These are phyloP conservation scores for Aromia moschata DNA, from an alignment of 2,888 invertebrate species.

Conservation along the genomic window DNA sequence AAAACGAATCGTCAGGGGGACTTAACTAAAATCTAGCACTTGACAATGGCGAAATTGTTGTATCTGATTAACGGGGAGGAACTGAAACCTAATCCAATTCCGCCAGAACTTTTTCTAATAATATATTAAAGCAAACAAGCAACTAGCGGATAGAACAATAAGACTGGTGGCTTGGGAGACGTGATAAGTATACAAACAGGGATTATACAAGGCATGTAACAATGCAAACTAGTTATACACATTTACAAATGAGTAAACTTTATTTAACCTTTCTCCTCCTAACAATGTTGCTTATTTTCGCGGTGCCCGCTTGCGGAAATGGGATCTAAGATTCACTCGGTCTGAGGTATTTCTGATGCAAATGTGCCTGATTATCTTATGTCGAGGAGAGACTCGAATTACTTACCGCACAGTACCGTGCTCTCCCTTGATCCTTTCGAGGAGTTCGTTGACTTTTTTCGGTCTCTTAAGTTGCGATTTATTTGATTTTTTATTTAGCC, in stretches of 20 bases:
- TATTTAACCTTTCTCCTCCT: conserved; percentile 55
- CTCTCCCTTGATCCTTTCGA: conserved; percentile 12
- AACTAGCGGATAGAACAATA: conserved; percentile 38
- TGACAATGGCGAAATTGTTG: conserved; percentile 31
- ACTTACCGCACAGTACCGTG: conserved; percentile 39
- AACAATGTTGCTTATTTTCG: conserved; percentile 53
- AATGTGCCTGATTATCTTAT: conserved; percentile 55
- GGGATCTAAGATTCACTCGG: conserved; percentile 50
- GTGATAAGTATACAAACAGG: conserved; percentile 45
- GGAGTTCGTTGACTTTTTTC: conserved; percentile 20
- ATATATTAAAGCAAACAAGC: conserved; percentile 42
- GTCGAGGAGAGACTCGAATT: conserved; percentile 47
- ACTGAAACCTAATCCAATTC: conserved; percentile 35
- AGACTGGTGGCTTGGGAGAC: conserved; percentile 39
- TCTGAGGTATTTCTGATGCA: conserved; percentile 60
- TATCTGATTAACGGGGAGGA: conserved; percentile 33
- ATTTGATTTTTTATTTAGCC: conserved; percentile 18
- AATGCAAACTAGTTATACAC: conserved; percentile 53
- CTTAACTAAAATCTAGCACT: conserved; percentile 21
- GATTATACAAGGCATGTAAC: conserved; percentile 49
- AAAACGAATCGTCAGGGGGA: conserved; percentile 23
- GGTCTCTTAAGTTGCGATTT: conserved; percentile 18
- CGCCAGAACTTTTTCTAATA: conserved; percentile 37
- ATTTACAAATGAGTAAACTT: conserved; percentile 60
- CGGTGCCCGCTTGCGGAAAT: conserved; percentile 45